Base-by-base conservation (phyloP, 2,113 vertebrate genomes). In the Pygoscelis adeliae region DNA sequence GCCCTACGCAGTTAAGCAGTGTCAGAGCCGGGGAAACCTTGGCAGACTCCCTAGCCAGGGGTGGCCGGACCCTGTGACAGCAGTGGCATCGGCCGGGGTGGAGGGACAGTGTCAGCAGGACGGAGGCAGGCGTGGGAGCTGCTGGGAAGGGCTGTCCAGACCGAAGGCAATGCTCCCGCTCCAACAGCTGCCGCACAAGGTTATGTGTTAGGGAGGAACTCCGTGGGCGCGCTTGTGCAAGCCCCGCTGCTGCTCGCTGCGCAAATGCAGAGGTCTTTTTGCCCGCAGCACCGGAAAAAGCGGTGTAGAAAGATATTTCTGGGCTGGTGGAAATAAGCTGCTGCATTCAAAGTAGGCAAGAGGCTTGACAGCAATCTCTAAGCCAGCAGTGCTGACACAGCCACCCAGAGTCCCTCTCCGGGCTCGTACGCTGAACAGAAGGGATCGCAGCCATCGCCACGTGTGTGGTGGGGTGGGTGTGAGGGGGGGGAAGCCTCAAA, bases 301-400 rank as follows among this genome's bases (percentile, higher is more conserved):
- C 0, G 1, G 6, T 36, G 62, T 20, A 4, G 47, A 46, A 50
- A 82, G 83, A 13, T 22, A 6, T 49, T 13, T 61, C 23, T 2
- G 53, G 62, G 62, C 26, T 13, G 8, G 25, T 49, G 63, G 55
- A 23, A 34, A 10, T 4, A 9, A 5, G 27, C 13, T 2, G 0
- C 22, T 0, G 8, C 12, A 4, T 22, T 27, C 36, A 16, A 32
- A 44, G 49, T 1, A 11, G 10, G 15, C 10, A 4, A 21, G 61
- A 42, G 32, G 36, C 34, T 18, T 11, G 25, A 15, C 22, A 25
- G 46, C 10, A 1, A 27, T 13, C 69, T 47, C 47, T 21, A 32
- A 47, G 76, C 19, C 59, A 44, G 73, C 34, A 11, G 44, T 7
- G 42, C 27, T 5, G 47, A 13, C 34, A 6, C 8, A 30, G 46